Percentiles rank a stretch among this genome's conserved stretches.
Evolutionary conservation across 2,113 vertebrate species (phyloP).

Genomic region (Triplophysa dalaica): DNA sequence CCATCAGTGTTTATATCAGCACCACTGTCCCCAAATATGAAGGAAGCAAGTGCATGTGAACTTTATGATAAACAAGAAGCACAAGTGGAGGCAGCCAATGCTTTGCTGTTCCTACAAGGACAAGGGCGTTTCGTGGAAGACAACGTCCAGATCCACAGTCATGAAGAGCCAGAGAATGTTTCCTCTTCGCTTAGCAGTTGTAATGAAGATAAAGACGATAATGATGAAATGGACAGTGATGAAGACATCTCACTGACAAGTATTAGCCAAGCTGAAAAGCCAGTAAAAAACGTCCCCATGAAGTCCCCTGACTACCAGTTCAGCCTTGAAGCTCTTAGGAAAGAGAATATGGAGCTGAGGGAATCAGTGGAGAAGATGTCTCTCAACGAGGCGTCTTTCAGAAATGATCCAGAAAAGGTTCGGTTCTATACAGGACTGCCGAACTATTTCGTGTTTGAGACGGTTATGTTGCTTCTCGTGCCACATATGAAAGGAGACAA

Average conservation of each 20-base stretch:
- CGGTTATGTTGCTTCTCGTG: constrained; percentile 75
- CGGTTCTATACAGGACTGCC: constrained; percentile 76
- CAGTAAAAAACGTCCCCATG: constrained; percentile 31
- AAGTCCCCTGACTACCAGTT: constrained; percentile 59
- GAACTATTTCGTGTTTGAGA: constrained; percentile 77
- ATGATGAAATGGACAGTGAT: constrained; percentile 36
- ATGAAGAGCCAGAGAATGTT: constrained; percentile 56
- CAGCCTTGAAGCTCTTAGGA: constrained; percentile 63
- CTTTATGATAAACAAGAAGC: constrained; percentile 73
- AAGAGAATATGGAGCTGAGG: constrained; percentile 70
- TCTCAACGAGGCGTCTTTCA: constrained; percentile 70
- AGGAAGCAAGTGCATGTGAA: constrained; percentile 63
- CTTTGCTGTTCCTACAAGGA: constrained; percentile 73
- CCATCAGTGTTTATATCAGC: constrained; percentile 69
- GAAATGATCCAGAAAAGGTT: constrained; percentile 73
- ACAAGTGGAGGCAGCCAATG: constrained; percentile 75
- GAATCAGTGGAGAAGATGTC: constrained; percentile 75
- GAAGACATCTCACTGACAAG: constrained; percentile 48
- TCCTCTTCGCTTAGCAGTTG: constrained; percentile 64
- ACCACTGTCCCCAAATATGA: constrained; percentile 64
- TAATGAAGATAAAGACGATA: constrained; percentile 51
- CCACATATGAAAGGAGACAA: constrained; percentile 75
- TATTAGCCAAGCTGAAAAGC: constrained; percentile 53
- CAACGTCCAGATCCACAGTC: constrained; percentile 34
- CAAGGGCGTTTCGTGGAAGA: constrained; percentile 61